These are phyloP conservation scores for Choloepus hoffmanni DNA, from an alignment of 2,113 vertebrate genomes.

Conservation along the genomic window DNA sequence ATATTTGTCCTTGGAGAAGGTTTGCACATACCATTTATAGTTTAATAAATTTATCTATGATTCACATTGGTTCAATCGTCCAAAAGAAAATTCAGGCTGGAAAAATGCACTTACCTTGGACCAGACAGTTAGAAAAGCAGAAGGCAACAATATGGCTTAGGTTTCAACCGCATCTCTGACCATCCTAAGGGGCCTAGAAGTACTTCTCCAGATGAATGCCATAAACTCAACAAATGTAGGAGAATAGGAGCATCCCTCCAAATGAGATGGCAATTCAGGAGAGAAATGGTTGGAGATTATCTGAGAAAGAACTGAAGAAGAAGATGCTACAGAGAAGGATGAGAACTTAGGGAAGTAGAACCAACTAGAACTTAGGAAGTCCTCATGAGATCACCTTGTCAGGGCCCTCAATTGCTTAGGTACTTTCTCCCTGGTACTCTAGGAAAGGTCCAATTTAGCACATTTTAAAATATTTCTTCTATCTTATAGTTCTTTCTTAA, in stretches of 20 bases:
- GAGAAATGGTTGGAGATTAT: not conserved
- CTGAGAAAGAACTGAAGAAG: not conserved
- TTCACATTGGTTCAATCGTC: not conserved
- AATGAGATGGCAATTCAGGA: not conserved
- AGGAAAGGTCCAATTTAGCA: not conserved
- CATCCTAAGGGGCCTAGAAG: not conserved
- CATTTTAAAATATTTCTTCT: conserved; percentile 35
- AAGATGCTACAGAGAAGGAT: not conserved
- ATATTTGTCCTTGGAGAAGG: not conserved
- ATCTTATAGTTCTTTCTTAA: not conserved
- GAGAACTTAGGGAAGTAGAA: not conserved
- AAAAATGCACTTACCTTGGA: not conserved
- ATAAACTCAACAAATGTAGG: not conserved
- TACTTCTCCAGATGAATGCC: not conserved
- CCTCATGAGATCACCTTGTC: not conserved
- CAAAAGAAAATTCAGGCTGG: not conserved
- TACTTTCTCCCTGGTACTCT: not conserved
- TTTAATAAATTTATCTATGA: not conserved
- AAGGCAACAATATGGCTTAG: not conserved
- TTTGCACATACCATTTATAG: not conserved
- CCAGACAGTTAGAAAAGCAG: not conserved
- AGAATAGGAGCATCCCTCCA: not conserved
- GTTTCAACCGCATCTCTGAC: not conserved
- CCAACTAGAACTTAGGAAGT: not conserved
- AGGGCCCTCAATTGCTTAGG: not conserved